These are phyloP conservation scores for Tortricodes alternella DNA, from an alignment of 2,888 invertebrate genomes.

Conservation along the genomic window DNA sequence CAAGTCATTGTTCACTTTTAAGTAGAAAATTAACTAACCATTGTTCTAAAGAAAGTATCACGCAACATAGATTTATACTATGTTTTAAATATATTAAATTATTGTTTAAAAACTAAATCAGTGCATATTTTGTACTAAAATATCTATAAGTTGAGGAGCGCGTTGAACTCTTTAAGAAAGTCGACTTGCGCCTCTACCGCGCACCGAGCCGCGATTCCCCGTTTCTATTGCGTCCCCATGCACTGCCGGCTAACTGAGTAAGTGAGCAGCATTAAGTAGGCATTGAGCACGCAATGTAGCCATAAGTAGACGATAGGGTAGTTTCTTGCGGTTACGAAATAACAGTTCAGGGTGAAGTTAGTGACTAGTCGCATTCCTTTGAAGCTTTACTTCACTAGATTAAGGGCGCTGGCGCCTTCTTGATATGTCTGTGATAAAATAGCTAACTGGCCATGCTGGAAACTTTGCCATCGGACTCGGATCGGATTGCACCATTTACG, in stretches of 20 bases:
- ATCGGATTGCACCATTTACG: too few species aligned
- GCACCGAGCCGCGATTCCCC: not conserved
- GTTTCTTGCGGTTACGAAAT: slow-evolving; percentile 38
- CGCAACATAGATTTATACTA: not conserved
- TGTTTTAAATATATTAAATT: not conserved
- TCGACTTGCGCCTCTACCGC: slow-evolving; percentile 43
- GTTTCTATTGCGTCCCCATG: not conserved
- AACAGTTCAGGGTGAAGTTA: slow-evolving; percentile 38
- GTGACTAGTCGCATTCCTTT: slow-evolving; percentile 50
- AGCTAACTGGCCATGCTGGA: too few species aligned
- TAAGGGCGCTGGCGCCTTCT: slow-evolving; percentile 15
- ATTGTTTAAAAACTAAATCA: not conserved
- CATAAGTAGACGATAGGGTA: not conserved
- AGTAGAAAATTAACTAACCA: too few species aligned
- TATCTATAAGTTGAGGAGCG: slow-evolving; percentile 47
- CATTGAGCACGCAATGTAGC: not conserved
- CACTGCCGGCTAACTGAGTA: not conserved
- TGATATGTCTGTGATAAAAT: slow-evolving; percentile 12
- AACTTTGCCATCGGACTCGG: too few species aligned
- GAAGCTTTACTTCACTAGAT: slow-evolving; percentile 31
- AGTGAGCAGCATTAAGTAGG: not conserved
- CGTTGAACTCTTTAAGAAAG: slow-evolving; percentile 74
- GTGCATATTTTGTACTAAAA: not conserved
- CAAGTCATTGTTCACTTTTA: too few species aligned
- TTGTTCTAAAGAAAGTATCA: too few species aligned